Evolutionary conservation across 2,113 vertebrate genomes (phyloP), one percentile per base, ranked within the genome.

Genomic region (Melanocharis versteri): DNA sequence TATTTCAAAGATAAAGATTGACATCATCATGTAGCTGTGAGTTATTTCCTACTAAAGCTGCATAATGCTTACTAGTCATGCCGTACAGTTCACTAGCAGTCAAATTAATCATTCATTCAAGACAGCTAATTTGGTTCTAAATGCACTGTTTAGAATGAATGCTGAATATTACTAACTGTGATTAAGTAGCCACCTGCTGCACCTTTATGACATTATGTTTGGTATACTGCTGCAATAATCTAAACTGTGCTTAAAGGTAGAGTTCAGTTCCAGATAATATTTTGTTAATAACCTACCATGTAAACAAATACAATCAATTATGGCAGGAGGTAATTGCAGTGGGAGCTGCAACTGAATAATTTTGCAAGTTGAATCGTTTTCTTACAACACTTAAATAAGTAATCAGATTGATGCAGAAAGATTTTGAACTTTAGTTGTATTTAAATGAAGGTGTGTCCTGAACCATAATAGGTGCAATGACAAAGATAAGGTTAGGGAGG

Each of bases 331-430:
- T 93, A 92, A 93, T 92, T 92, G 50, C 56, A 64, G 61, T 26
- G 22, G n/a, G n/a, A n/a, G n/a, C n/a, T n/a, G n/a, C n/a, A n/a
- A n/a, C n/a, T n/a, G n/a, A n/a, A n/a, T n/a, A n/a, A n/a, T n/a
- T n/a, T n/a, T n/a, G n/a, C n/a, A n/a, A n/a, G n/a, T 71, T 93
- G 92, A 96, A 87, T 94, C 90, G 89, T 71, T 94, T 93, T 93
- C 85, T 97, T 93, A 89, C 76, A 81, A 89, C 71, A 94, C 61
- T 83, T 79, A 40, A 76, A 70, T 80, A 85, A 76, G 79, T 62
- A 73, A 73, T 56, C 86, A 93, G 92, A 90, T 87, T 70, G 56
- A 93, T 95, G 81, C 44, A 88, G 71, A 82, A 61, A 87, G 89
- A 90, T 92, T 81, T 92, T 62, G 35, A 77, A 54, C 79, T 71